A percentile compares a stretch with the other conserved stretches of the same genome.
Conservation (phyloP, 2,113 vertebrate species). For the Rhynchomys soricoides region DNA sequence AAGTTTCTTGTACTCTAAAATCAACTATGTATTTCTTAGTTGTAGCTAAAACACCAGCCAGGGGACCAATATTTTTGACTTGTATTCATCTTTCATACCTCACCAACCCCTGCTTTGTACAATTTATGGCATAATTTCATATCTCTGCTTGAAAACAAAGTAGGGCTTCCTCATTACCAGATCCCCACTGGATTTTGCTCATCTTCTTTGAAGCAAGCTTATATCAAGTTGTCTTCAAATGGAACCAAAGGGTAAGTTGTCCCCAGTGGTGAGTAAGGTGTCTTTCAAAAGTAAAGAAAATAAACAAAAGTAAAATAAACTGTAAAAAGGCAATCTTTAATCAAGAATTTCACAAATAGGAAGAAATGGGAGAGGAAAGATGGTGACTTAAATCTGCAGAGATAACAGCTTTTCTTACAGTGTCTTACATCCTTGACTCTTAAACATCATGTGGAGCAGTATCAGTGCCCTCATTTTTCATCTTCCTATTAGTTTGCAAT, state of each 20-base stretch:
- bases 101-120: slow-evolving; percentile 1
- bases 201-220: slow-evolving; percentile 81
- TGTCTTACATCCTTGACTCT: slow-evolving; percentile 56
- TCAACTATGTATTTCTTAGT: slow-evolving; percentile 8
- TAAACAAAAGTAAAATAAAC: slow-evolving; percentile 51
- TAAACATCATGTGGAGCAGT: slow-evolving; percentile 50
- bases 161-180: slow-evolving; percentile 78
- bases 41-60: slow-evolving; percentile 64
- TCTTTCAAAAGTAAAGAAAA: slow-evolving; percentile 66
- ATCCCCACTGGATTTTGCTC: slow-evolving; percentile 76
- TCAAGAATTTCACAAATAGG: slow-evolving; percentile 76
- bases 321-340: slow-evolving; percentile 73
- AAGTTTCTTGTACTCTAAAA: slow-evolving; percentile 56
- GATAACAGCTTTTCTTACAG: slow-evolving; percentile 48
- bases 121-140: slow-evolving; percentile 83
- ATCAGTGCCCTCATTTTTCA: slow-evolving; percentile 68
- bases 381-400: slow-evolving; percentile 14
- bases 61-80: slow-evolving; percentile 77
- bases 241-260: slow-evolving; percentile 79
- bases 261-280: slow-evolving; percentile 76
- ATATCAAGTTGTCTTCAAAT: slow-evolving; percentile 72
- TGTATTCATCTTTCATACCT: slow-evolving; percentile 67
- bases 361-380: slow-evolving; percentile 57
- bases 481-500: slow-evolving; percentile 67
- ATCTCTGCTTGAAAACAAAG: slow-evolving; percentile 80